Percentiles rank a stretch among this genome's conserved stretches.
phyloP scores from a whole-genome alignment of 2,113 vertebrate genomes.

The Callaeas wilsoni region DNA sequence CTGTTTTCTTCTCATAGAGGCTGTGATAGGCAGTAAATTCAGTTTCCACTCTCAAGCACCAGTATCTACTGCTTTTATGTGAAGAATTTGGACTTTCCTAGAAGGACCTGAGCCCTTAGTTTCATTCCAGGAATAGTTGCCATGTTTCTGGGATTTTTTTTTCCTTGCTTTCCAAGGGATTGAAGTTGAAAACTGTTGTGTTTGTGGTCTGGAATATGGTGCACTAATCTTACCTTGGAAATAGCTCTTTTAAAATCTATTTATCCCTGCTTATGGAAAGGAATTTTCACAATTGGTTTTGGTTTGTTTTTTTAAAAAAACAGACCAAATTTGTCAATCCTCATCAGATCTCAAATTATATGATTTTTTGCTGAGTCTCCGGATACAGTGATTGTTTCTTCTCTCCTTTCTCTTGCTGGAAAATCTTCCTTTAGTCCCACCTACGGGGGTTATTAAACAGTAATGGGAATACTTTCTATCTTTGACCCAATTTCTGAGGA shows the following conservation, averaged over 20 bases:
- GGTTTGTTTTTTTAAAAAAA: background rate
- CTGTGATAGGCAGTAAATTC: background rate
- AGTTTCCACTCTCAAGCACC: background rate
- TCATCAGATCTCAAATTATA: background rate
- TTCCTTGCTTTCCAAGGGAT: background rate
- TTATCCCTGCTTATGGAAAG: background rate
- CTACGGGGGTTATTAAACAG: background rate
- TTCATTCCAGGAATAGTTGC: background rate
- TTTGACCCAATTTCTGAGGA: background rate
- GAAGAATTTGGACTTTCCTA: background rate
- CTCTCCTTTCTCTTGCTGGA: background rate
- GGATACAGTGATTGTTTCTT: background rate
- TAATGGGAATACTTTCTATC: background rate
- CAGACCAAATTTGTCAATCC: background rate
- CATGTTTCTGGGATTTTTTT: background rate
- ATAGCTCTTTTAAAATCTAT: background rate
- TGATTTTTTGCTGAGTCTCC: background rate
- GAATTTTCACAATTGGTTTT: background rate
- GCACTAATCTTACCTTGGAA: background rate
- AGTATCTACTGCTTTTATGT: background rate
- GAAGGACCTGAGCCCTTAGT: background rate
- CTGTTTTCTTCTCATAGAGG: background rate
- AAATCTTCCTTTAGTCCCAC: background rate
- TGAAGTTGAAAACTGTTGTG: background rate
- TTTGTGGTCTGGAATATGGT: background rate